phyloP scores from a whole-genome alignment of 2,797 vertebrate genomes.

The Sebastes diploproa region DNA sequence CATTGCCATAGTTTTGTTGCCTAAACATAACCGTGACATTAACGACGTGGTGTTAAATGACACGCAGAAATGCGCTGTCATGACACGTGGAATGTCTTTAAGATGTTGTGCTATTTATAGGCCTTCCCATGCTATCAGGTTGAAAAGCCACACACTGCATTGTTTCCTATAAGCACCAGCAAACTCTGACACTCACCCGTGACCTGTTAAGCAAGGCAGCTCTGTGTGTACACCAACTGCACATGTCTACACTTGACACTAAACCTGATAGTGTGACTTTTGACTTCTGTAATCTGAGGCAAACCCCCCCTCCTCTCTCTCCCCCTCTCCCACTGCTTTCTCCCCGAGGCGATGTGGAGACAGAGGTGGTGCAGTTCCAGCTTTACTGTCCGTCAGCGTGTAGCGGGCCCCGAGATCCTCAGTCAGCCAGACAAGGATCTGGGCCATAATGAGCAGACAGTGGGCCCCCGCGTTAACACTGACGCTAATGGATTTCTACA shows the following conservation, averaged over 20 bases:
- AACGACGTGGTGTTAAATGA: no score
- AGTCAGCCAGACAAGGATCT: slow-evolving; percentile 38
- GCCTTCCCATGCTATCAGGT: no score
- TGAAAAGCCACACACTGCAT: slow-evolving; percentile 15
- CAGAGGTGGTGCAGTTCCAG: slow-evolving; percentile 25
- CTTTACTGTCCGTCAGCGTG: slow-evolving; percentile 30
- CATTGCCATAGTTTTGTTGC: no score
- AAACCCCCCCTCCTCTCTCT: not conserved
- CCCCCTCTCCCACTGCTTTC: not conserved
- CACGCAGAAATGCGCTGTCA: fast-evolving
- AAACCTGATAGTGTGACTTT: slow-evolving; percentile 25
- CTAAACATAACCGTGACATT: no score
- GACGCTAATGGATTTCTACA: slow-evolving; percentile 71
- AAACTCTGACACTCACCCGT: not conserved
- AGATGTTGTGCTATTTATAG: no score
- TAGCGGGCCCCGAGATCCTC: slow-evolving; percentile 8
- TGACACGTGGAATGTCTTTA: no score
- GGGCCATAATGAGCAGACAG: slow-evolving; percentile 58
- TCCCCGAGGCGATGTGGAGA: slow-evolving; percentile 29
- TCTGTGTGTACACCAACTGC: not conserved
- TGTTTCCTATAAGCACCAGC: not conserved
- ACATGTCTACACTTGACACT: slow-evolving; percentile 9
- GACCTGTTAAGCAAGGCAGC: slow-evolving; percentile 6
- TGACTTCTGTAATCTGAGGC: slow-evolving; percentile 38
- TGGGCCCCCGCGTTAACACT: slow-evolving; percentile 46